Conservation (phyloP, 2,797 vertebrate genomes). For the Silurus lanzhouensis region DNA sequence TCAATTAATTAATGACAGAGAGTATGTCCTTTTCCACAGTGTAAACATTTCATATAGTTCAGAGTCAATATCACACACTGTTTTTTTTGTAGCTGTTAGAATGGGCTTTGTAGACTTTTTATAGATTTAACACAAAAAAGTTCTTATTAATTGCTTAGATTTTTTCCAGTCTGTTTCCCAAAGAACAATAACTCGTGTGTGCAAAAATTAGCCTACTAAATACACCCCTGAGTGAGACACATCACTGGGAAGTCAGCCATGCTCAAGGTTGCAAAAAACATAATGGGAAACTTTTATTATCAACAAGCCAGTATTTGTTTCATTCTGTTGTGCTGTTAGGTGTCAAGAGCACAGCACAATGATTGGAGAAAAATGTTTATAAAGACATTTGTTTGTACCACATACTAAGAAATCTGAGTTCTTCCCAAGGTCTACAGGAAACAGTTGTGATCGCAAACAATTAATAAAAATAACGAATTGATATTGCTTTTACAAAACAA, state of each 20-base stretch:
- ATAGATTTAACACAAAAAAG: neutral
- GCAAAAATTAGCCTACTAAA: neutral
- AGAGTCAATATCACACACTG: neutral
- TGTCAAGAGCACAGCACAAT: neutral
- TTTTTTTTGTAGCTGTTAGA: neutral
- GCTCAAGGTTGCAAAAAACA: neutral
- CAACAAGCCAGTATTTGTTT: neutral
- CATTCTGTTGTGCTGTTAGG: neutral
- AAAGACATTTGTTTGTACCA: neutral
- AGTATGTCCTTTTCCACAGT: neutral
- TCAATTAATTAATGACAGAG: neutral
- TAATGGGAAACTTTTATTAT: neutral
- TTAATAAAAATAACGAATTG: neutral
- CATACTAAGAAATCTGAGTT: neutral
- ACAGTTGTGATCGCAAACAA: neutral
- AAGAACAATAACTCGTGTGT: slow-evolving; percentile 32
- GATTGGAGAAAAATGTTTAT: neutral
- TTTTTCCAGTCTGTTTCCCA: slow-evolving; percentile 42
- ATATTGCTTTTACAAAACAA: no score
- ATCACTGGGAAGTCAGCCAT: neutral
- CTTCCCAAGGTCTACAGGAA: neutral
- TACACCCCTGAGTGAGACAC: neutral
- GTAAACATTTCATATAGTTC: neutral
- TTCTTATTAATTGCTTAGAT: slow-evolving; percentile 16
- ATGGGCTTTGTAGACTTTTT: neutral